Evolutionary conservation across 1,140 invertebrate species (phyloP).

Genomic region (Eciton burchellii): DNA sequence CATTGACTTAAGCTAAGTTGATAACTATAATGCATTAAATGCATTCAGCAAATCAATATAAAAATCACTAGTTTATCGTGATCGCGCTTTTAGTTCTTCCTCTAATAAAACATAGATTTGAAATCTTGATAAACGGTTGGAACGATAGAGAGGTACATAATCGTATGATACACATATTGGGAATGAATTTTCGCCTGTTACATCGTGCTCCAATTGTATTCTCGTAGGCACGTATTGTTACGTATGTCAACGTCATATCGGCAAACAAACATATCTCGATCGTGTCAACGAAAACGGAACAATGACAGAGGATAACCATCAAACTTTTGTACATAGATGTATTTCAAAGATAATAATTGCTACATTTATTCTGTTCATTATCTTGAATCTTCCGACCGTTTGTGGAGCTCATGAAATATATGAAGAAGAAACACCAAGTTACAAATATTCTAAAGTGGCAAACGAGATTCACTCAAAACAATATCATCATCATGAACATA

Average conservation of each 20-base stretch:
- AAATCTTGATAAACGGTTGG: too few relatives aligned
- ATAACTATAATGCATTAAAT: too few relatives aligned
- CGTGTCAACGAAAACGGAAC: slow-evolving; percentile 5
- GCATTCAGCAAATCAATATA: too few relatives aligned
- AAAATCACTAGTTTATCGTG: too few relatives aligned
- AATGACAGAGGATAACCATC: slow-evolving; percentile 32
- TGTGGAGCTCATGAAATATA: slow-evolving; percentile 81
- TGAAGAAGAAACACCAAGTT: slow-evolving; percentile 88
- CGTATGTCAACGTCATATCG: slow-evolving; percentile 50
- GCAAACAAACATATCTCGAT: not conserved
- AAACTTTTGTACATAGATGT: slow-evolving; percentile 36
- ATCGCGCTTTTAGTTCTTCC: too few relatives aligned
- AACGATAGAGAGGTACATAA: slow-evolving; percentile 7
- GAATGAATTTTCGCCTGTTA: not conserved
- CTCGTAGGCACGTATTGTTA: slow-evolving; percentile 27
- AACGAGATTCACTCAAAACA: slow-evolving; percentile 86
- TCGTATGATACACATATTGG: not conserved
- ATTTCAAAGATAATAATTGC: slow-evolving; percentile 47
- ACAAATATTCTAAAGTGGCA: slow-evolving; percentile 91
- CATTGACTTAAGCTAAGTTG: too few relatives aligned
- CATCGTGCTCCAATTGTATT: not conserved
- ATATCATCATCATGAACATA: slow-evolving; percentile 77
- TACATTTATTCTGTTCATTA: slow-evolving; percentile 78
- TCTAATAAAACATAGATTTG: too few relatives aligned
- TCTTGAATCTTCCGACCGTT: slow-evolving; percentile 82